Percentiles rank a stretch among this genome's conserved stretches.
phyloP scores from a whole-genome alignment of 2,113 vertebrate genomes.

The Empidonax alnorum region DNA sequence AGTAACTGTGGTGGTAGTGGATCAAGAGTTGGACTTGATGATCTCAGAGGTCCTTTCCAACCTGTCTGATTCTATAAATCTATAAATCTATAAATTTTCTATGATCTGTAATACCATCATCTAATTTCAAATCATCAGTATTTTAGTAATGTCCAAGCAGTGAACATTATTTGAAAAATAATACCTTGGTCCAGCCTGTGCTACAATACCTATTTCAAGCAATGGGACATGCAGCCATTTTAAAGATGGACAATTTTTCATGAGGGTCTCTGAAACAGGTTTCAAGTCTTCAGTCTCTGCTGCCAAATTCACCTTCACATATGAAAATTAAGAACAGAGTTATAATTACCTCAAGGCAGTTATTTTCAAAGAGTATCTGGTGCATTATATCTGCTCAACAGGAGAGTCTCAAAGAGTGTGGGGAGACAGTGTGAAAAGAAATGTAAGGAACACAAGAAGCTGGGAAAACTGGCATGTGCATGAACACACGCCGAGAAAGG shows the following conservation, averaged over 20 bases:
- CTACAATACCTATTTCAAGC: background rate
- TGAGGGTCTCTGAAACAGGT: background rate
- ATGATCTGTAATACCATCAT: background rate
- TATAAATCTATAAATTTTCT: too few species aligned
- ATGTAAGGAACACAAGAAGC: background rate
- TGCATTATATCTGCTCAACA: background rate
- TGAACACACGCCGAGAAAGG: background rate
- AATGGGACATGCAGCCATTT: background rate
- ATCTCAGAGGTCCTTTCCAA: too few species aligned
- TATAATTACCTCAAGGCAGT: background rate
- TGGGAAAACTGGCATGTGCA: background rate
- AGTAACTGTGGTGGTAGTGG: too few species aligned
- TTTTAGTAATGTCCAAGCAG: background rate
- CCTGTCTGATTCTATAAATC: too few species aligned
- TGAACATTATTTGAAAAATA: background rate
- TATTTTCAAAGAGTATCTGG: slow-evolving; percentile 14
- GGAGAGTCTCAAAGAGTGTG: background rate
- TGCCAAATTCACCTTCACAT: background rate
- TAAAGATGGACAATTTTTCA: background rate
- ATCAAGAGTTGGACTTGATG: too few species aligned
- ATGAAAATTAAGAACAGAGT: slow-evolving; percentile 1
- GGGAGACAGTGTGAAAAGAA: background rate
- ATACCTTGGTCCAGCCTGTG: background rate
- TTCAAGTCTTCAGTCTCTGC: background rate
- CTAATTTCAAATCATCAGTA: background rate